These are phyloP conservation scores for Lamprologus lemairii DNA, from an alignment of 2,113 vertebrate genomes.

Conservation along the genomic window DNA sequence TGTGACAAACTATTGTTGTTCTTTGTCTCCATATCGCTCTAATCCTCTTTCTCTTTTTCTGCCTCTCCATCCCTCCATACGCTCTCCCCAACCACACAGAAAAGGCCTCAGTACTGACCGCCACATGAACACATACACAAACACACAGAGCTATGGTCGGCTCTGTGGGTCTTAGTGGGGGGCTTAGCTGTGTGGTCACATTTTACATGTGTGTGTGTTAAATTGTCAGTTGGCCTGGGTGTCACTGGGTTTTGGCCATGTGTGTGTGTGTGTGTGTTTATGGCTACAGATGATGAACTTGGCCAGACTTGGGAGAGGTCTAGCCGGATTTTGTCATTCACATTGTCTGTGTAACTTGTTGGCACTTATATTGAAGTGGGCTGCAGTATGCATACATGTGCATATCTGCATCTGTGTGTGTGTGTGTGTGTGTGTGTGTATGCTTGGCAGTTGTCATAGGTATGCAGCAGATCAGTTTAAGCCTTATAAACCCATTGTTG, in stretches of 20 bases:
- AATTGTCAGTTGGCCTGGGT: constrained; percentile 25
- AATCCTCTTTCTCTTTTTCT: constrained; percentile 61
- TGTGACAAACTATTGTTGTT: constrained; percentile 67
- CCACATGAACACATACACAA: neutral
- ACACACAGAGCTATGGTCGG: neutral
- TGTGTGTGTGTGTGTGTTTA: neutral
- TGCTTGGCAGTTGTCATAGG: constrained; percentile 38
- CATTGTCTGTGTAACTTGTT: constrained; percentile 9
- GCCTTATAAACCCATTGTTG: constrained; percentile 56
- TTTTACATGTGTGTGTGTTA: constrained; percentile 39
- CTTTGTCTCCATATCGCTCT: constrained; percentile 66
- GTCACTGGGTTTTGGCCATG: constrained; percentile 11
- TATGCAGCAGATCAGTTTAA: constrained; percentile 62
- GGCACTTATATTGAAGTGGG: constrained; percentile 26
- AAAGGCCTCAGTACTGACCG: constrained; percentile 56
- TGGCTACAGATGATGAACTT: constrained; percentile 13
- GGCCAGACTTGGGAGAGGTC: constrained; percentile 24
- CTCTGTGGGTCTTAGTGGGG: constrained; percentile 34
- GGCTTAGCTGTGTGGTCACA: constrained; percentile 58
- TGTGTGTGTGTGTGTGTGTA: neutral
- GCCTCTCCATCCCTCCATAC: constrained; percentile 42
- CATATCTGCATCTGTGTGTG: neutral
- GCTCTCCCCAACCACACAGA: constrained; percentile 24
- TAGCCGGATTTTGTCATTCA: constrained; percentile 28
- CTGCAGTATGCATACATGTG: neutral